phyloP scores from a whole-genome alignment of 2,113 vertebrate genomes.

The Hiodon tergisus region DNA sequence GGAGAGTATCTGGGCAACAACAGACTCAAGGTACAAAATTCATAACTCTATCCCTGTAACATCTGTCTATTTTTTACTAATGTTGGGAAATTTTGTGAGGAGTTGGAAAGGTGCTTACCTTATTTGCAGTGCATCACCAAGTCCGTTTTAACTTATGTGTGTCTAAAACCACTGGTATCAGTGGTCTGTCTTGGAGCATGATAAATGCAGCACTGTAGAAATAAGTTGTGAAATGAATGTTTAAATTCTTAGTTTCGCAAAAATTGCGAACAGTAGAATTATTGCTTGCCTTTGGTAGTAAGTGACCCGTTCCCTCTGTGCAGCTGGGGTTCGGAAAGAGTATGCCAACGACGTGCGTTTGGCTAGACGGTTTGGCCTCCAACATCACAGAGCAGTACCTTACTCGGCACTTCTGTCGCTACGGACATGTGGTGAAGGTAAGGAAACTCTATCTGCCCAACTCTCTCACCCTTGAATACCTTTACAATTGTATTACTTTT shows the following conservation, averaged over 20 bases:
- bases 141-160: too few species aligned
- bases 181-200: too few species aligned
- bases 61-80: too few species aligned
- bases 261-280: neutral
- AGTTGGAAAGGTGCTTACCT: too few species aligned
- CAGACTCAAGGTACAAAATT: conserved; percentile 80
- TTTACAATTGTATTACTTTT: neutral
- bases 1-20: conserved; percentile 96
- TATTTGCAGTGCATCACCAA: too few species aligned
- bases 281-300: too few species aligned
- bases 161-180: too few species aligned
- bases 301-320: conserved; percentile 31
- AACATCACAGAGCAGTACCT: conserved; percentile 96
- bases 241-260: neutral
- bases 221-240: neutral
- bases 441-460: conserved; percentile 7
- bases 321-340: conserved; percentile 99
- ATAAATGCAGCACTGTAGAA: too few species aligned
- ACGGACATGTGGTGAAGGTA: conserved; percentile 95
- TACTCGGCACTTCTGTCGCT: conserved; percentile 92
- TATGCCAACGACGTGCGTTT: conserved; percentile 98
- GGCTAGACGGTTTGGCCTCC: conserved; percentile 91
- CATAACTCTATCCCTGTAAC: too few species aligned
- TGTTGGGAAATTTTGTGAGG: too few species aligned
- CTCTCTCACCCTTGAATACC: neutral